These are phyloP conservation scores for Ferrisia virgata DNA, from an alignment of 2,888 invertebrate species.

Conservation along the genomic window DNA sequence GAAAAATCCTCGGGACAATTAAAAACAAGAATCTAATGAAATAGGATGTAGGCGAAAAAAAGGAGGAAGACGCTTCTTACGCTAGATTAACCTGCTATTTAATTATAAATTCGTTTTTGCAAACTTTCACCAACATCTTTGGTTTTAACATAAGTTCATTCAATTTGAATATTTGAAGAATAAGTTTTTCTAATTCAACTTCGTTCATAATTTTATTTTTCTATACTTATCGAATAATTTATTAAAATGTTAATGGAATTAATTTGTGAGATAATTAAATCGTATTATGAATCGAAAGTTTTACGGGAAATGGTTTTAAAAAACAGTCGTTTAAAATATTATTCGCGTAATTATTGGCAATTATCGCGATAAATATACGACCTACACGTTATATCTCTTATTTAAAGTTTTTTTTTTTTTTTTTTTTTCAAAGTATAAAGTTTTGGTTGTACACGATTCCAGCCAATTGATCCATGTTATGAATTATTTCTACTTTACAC, in stretches of 20 bases:
- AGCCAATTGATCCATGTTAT: no score
- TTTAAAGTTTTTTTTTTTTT: no score
- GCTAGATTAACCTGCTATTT: slow-evolving; percentile 20
- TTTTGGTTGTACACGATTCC: no score
- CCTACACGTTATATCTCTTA: no score
- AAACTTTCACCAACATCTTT: slow-evolving; percentile 3
- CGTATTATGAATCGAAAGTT: background rate
- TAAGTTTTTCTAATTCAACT: slow-evolving; percentile 28
- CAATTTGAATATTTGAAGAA: slow-evolving; percentile 21
- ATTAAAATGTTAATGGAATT: background rate
- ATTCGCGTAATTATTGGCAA: background rate
- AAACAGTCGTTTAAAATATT: background rate
- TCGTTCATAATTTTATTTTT: slow-evolving; percentile 5
- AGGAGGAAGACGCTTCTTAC: background rate
- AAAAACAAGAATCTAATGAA: slow-evolving; percentile 13
- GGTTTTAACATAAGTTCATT: background rate
- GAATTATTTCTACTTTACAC: no score
- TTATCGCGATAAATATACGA: no score
- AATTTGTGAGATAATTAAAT: background rate
- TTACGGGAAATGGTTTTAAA: background rate
- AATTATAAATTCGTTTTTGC: slow-evolving; percentile 23
- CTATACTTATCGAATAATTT: slow-evolving; percentile 20
- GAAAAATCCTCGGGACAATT: background rate
- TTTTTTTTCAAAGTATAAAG: no score
- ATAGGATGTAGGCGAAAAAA: slow-evolving; percentile 13